These are phyloP conservation scores for Ditylenchus dipsaci DNA, from an alignment of 1,140 invertebrate genomes.

Conservation along the genomic window DNA sequence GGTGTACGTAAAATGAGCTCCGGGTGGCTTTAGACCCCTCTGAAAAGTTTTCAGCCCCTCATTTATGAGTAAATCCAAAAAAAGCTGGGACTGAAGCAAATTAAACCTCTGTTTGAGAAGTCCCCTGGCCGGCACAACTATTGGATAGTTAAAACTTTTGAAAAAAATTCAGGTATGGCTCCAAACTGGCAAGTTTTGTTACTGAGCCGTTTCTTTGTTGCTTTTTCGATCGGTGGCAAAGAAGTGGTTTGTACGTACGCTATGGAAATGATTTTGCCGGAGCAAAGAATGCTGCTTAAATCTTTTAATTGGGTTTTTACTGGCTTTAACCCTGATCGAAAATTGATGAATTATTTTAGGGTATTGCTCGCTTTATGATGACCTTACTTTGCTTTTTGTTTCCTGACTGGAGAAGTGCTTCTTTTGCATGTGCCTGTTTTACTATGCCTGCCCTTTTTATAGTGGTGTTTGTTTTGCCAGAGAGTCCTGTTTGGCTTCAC, in stretches of 20 bases:
- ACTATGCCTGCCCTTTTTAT: neutral
- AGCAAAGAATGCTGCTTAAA: conserved; percentile 49
- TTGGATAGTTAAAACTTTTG: too few relatives aligned
- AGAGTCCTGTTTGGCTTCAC: neutral
- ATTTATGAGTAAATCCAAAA: too few relatives aligned
- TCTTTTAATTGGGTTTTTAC: conserved; percentile 56
- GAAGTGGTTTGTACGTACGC: conserved; percentile 25
- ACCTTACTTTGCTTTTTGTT: conserved; percentile 55
- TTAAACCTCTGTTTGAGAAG: too few relatives aligned
- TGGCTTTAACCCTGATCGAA: neutral
- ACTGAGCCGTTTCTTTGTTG: conserved; percentile 26
- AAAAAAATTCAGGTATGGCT: neutral
- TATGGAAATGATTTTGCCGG: conserved; percentile 26
- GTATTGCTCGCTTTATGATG: conserved; percentile 49
- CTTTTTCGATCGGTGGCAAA: conserved; percentile 45
- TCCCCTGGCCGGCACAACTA: too few relatives aligned
- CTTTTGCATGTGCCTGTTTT: conserved; percentile 39
- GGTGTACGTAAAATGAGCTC: too few relatives aligned
- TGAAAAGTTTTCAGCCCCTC: too few relatives aligned
- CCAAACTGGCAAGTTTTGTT: conserved; percentile 36
- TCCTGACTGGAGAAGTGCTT: conserved; percentile 50
- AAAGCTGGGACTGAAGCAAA: too few relatives aligned
- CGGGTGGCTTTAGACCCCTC: too few relatives aligned
- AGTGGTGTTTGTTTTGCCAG: neutral
- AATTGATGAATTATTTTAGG: conserved; percentile 28